Evolutionary conservation across 2,888 invertebrate species (phyloP).

Genomic region (Diaperis boleti): DNA sequence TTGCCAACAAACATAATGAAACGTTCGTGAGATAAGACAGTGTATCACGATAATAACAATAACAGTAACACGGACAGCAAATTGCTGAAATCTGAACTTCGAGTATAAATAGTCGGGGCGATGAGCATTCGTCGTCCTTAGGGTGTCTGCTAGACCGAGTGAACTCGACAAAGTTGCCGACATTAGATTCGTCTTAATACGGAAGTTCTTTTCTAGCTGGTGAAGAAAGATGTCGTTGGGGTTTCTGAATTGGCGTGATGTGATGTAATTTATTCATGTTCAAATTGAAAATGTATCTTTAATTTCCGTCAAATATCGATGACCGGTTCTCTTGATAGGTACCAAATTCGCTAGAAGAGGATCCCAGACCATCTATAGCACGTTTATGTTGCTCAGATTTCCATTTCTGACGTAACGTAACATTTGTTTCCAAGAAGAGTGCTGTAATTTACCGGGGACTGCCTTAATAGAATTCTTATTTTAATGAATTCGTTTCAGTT

Average conservation of each 20-base stretch:
- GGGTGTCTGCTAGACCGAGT: slow-evolving; percentile 10
- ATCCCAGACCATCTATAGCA: too few relatives aligned
- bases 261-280: too few relatives aligned
- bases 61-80: slow-evolving; percentile 15
- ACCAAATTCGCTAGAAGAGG: too few relatives aligned
- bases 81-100: slow-evolving; percentile 28
- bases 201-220: background rate
- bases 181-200: slow-evolving; percentile 4
- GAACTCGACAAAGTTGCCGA: background rate
- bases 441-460: slow-evolving; percentile 8
- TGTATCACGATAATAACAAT: slow-evolving; percentile 22
- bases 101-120: slow-evolving; percentile 23
- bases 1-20: background rate
- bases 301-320: too few relatives aligned
- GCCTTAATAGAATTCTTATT: slow-evolving; percentile 17
- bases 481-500: slow-evolving; percentile 70
- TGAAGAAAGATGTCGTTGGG: background rate
- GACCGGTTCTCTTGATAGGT: too few relatives aligned
- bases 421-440: background rate
- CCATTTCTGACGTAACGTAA: too few relatives aligned
- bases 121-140: slow-evolving; percentile 18
- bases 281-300: too few relatives aligned
- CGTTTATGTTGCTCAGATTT: too few relatives aligned
- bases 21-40: slow-evolving; percentile 17
- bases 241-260: too few relatives aligned